Percentiles rank a stretch among this genome's conserved stretches.
Evolutionary conservation across 2,113 vertebrate species (phyloP).

Genomic region (Mastomys coucha): DNA sequence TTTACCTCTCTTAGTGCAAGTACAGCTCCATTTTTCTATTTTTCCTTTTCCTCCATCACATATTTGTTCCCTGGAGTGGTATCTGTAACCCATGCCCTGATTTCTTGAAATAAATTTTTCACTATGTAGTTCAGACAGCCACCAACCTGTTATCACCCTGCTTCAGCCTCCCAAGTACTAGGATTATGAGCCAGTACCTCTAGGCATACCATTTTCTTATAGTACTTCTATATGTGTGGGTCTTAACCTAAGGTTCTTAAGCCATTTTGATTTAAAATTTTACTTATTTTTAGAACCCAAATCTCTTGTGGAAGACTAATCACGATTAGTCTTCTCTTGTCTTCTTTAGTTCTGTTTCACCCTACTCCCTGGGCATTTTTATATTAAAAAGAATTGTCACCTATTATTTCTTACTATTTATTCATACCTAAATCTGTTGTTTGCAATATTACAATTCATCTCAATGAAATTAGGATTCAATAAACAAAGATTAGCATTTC

Average conservation of each 20-base stretch:
- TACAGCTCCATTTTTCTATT: not conserved
- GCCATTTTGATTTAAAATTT: not conserved
- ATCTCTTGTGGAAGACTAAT: not conserved
- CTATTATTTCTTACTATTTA: not conserved
- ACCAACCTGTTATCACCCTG: not conserved
- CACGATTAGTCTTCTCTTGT: not conserved
- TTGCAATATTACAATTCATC: not conserved
- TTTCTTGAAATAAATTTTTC: not conserved
- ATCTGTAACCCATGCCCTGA: not conserved
- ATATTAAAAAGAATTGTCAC: slow-evolving; percentile 16
- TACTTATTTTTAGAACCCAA: not conserved
- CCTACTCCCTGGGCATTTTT: not conserved
- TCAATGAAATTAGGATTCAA: slow-evolving; percentile 7
- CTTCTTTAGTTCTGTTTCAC: not conserved
- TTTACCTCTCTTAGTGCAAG: not conserved
- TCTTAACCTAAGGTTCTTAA: not conserved
- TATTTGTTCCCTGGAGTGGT: not conserved
- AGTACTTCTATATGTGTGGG: not conserved
- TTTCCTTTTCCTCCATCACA: not conserved
- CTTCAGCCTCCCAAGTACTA: not conserved
- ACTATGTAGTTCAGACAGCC: not conserved
- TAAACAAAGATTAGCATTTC: slow-evolving; percentile 49
- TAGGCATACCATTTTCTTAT: not conserved
- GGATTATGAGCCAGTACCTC: not conserved
- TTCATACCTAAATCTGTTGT: not conserved